These are phyloP conservation scores for Pseudolaguvia tuberculata DNA, from an alignment of 2,113 vertebrate genomes.

Conservation along the genomic window DNA sequence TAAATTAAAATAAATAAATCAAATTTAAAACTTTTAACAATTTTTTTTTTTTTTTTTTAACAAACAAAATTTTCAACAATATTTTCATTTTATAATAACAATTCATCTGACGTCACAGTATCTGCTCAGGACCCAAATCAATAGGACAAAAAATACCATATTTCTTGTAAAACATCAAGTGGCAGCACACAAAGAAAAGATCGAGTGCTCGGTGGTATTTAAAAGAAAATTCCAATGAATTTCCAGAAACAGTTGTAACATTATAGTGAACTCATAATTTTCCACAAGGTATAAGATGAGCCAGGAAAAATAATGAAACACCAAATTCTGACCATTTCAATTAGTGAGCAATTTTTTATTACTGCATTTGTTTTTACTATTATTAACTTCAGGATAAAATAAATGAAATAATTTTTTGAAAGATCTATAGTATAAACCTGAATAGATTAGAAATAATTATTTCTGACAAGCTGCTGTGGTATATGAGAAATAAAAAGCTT, in stretches of 20 bases:
- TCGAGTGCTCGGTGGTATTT: conserved; percentile 23
- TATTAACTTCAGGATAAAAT: background rate
- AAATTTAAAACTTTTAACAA: background rate
- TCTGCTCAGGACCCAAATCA: conserved; percentile 23
- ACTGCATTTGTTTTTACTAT: background rate
- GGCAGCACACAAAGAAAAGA: conserved; percentile 3
- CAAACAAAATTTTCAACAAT: background rate
- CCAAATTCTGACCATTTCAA: background rate
- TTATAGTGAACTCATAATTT: background rate
- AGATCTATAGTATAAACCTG: background rate
- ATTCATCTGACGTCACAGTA: conserved; percentile 22
- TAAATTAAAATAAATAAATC: conserved; percentile 16
- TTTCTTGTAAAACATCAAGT: conserved; percentile 26
- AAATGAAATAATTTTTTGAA: background rate
- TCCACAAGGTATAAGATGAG: conserved; percentile 4
- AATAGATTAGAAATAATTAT: background rate
- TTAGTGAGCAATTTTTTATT: background rate
- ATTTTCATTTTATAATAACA: conserved; percentile 10
- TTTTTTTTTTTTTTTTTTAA: no score
- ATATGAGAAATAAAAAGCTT: background rate
- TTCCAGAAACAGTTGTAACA: background rate
- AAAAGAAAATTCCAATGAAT: conserved; percentile 11
- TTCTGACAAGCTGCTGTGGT: background rate
- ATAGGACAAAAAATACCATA: conserved; percentile 16
- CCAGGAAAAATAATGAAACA: background rate